Evolutionary conservation across 1,140 invertebrate species (phyloP), one percentile per base, ranked within the genome.

Genomic region (Drosophila yakuba): DNA sequence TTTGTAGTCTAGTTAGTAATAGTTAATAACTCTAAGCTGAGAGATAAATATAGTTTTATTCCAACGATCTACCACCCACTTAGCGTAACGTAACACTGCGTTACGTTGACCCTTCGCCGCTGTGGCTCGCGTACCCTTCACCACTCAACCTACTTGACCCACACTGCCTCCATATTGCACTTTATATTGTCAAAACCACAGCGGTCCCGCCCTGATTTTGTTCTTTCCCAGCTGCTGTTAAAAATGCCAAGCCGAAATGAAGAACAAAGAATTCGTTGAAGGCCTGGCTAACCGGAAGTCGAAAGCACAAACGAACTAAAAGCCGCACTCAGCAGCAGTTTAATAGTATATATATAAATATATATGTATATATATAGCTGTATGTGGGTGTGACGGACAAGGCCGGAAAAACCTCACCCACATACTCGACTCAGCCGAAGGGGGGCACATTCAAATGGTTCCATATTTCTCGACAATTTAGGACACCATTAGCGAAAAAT

Each of bases 391-490:
- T 69, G 25, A 68, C 62, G 50, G 62, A 47, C 41, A 32, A 68
- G 48, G 38, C 66, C 66, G 60, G 47, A 52, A 57, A 28, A 10
- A 48, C 48, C 71, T 64, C 82, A 71, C 82, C 83, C 79, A 88
- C 78, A 67, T 54, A 59, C 83, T 78, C 57, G 50, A 54, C 75
- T 60, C 45, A 20, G 73, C 20, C 57, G 20, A 43, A 47, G 56
- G 58, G 60, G 54, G 51, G 62, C 45, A 80, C 84, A 89, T 84
- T 89, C 84, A 89, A 89, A 89, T 89, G 84, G 84, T 89, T 89
- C 84, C 84, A 89, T 89, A 89, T 89, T 89, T 89, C 84, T 84
- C 89, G 84, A 89, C 84, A 89, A 89, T 89, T 89, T 89, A 89
- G 84, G 84, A 89, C 84, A 89, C 84, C 84, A 89, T 89, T 89